phyloP scores from a whole-genome alignment of 2,113 vertebrate genomes.

The Thalassoma bifasciatum region DNA sequence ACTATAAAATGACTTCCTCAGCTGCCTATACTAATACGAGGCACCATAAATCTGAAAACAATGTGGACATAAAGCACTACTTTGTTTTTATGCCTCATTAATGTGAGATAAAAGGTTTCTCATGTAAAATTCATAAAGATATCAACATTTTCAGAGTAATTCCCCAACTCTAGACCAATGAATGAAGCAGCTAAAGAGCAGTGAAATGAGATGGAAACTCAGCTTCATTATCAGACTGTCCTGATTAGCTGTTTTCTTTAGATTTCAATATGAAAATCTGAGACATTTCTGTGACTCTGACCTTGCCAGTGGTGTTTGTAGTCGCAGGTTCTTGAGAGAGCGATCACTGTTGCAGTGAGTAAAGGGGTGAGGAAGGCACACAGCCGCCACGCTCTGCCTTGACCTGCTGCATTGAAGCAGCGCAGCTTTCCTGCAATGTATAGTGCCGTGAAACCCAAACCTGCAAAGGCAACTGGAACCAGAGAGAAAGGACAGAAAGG shows the following conservation, averaged over 20 bases:
- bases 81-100: no score
- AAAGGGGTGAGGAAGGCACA: conserved; percentile 90
- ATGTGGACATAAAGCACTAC: no score
- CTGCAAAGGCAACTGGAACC: conserved; percentile 90
- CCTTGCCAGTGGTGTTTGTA: conserved; percentile 99
- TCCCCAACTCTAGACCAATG: no score
- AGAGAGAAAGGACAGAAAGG: not conserved
- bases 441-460: conserved; percentile 91
- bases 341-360: conserved; percentile 88
- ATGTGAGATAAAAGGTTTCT: no score
- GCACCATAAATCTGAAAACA: no score
- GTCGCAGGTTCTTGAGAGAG: conserved; percentile 93
- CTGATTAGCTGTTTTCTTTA: not conserved
- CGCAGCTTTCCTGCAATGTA: conserved; percentile 93
- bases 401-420: conserved; percentile 85
- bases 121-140: no score
- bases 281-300: conserved; percentile 64
- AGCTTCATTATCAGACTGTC: no score
- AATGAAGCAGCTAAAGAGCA: no score
- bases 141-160: no score
- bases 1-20: no score
- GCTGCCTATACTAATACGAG: no score
- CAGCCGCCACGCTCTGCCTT: conserved; percentile 87
- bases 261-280: not conserved
- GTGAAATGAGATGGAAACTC: no score